These are phyloP conservation scores for Hemibates koningsi DNA, from an alignment of 2,113 vertebrate genomes.

Conservation along the genomic window DNA sequence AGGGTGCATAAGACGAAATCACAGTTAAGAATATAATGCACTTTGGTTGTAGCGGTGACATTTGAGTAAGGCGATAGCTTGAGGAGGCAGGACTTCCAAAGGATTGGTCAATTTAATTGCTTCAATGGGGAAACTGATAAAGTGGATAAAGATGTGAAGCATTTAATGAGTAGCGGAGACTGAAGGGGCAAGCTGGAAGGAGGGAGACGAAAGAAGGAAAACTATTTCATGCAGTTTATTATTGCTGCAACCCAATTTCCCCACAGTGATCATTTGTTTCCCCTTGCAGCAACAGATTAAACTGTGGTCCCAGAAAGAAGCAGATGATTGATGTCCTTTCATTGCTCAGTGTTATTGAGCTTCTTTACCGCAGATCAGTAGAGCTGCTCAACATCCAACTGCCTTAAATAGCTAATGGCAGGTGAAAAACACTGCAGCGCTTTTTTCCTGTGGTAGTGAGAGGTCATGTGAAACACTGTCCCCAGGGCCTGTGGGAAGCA, in stretches of 20 bases:
- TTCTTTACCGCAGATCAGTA: background rate
- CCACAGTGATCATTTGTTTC: background rate
- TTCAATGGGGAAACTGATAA: background rate
- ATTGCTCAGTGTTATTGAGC: background rate
- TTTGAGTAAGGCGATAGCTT: background rate
- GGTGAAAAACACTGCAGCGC: constrained; percentile 11
- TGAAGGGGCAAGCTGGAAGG: background rate
- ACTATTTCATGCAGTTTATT: background rate
- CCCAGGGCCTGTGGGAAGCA: background rate
- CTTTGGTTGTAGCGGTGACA: background rate
- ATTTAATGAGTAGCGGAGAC: background rate
- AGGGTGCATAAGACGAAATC: background rate
- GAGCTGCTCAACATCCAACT: background rate
- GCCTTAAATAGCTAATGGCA: background rate
- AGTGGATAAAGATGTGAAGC: background rate
- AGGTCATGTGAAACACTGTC: constrained; percentile 37
- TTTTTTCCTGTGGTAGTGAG: background rate
- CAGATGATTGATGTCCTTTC: background rate
- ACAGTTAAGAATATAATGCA: background rate
- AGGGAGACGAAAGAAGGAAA: background rate
- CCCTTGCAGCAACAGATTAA: background rate
- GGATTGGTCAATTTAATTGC: background rate
- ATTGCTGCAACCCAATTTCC: background rate
- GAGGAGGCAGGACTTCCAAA: background rate
- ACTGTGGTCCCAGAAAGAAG: background rate